These are phyloP conservation scores for Scarus forsteni DNA, from an alignment of 2,797 vertebrate genomes.

Conservation along the genomic window DNA sequence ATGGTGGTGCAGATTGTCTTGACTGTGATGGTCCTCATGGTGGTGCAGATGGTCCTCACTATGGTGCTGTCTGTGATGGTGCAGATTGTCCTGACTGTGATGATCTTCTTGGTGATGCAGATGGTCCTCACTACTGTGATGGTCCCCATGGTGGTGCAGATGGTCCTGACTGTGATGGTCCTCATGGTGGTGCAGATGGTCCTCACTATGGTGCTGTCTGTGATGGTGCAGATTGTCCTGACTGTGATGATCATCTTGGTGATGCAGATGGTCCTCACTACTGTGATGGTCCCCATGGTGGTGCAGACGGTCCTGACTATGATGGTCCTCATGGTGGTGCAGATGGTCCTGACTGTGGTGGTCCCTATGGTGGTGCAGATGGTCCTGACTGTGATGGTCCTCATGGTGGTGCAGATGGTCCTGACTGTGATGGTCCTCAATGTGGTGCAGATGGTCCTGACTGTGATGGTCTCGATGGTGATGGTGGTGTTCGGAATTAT, in stretches of 20 bases:
- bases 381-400: too few relatives aligned
- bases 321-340: slow-evolving; percentile 1
- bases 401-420: neutral
- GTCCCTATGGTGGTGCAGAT: slow-evolving; percentile 39
- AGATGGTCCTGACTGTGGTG: slow-evolving; percentile 14
- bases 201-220: neutral
- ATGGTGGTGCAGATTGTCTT: slow-evolving; percentile 1
- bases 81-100: neutral
- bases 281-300: slow-evolving; percentile 28
- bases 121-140: neutral
- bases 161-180: neutral
- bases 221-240: slow-evolving; percentile 3
- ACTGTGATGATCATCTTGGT: slow-evolving; percentile 17
- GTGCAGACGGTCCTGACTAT: neutral
- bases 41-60: neutral
- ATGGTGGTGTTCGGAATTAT: neutral
- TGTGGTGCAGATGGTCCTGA: slow-evolving; percentile 25
- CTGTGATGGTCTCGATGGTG: slow-evolving; percentile 38
- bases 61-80: slow-evolving; percentile 33
- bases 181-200: slow-evolving; percentile 9
- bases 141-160: neutral
- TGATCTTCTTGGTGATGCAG: slow-evolving; percentile 21
- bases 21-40: slow-evolving; percentile 15
- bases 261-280: neutral
- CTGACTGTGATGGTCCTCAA: slow-evolving; percentile 12